Percentiles rank a stretch among this genome's conserved stretches.
Conservation (phyloP, 2,797 vertebrate genomes). For the Thripadectes ignobilis region DNA sequence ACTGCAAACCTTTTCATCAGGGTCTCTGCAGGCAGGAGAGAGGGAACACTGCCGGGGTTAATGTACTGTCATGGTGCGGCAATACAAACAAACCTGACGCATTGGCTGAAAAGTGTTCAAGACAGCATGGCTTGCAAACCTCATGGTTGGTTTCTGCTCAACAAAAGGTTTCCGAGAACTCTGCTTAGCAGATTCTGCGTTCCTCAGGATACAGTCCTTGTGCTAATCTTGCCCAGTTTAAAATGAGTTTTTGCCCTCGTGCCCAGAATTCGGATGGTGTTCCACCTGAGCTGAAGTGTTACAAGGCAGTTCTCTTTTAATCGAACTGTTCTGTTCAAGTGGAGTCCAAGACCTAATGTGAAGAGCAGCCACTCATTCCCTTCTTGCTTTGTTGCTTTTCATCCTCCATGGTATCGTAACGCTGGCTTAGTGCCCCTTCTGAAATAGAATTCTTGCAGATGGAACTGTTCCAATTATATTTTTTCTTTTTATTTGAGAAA, state of each 20-base stretch:
- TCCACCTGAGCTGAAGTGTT: not conserved
- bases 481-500: not conserved
- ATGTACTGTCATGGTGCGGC: accelerated
- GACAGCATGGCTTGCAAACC: not conserved
- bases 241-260: not conserved
- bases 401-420: accelerated
- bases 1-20: not conserved
- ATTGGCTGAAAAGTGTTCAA: not conserved
- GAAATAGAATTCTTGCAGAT: not conserved
- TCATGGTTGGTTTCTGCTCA: not conserved
- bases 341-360: not conserved
- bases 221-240: not conserved
- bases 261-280: not conserved
- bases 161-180: not conserved
- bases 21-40: not conserved
- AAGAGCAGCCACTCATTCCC: not conserved
- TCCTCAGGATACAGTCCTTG: not conserved
- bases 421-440: not conserved
- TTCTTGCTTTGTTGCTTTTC: not conserved
- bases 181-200: not conserved
- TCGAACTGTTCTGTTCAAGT: not conserved
- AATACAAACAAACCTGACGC: not conserved
- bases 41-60: not conserved
- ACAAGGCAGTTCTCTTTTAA: not conserved
- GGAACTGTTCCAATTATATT: not conserved